Conservation (phyloP, 2,113 vertebrate species). For the Cyanocitta stelleri region DNA sequence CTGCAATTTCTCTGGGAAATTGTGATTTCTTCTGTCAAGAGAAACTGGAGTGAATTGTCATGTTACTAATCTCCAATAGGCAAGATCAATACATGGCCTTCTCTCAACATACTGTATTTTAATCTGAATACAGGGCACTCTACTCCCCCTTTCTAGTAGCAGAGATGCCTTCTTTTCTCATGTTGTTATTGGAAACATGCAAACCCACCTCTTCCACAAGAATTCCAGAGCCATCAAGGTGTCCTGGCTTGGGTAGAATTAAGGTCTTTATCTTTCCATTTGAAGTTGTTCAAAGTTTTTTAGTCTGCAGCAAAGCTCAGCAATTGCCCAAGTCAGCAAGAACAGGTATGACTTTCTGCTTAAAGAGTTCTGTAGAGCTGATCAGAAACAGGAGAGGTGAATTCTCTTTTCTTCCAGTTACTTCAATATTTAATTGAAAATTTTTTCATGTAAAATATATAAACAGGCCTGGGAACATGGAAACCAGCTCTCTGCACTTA, state of each 20-base stretch:
- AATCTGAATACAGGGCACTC: background rate
- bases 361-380: background rate
- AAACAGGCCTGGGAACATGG: background rate
- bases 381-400: background rate
- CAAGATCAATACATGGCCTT: background rate
- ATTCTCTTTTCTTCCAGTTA: background rate
- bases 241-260: background rate
- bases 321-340: background rate
- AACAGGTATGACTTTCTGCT: background rate
- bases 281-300: background rate
- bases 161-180: background rate
- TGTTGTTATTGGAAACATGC: background rate
- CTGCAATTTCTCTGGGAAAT: background rate
- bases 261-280: background rate
- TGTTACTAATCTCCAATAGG: background rate
- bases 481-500: background rate
- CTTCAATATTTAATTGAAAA: background rate
- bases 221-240: background rate
- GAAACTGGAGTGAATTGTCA: background rate
- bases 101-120: background rate
- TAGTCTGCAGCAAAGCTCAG: background rate
- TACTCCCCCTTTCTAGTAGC: background rate
- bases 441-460: background rate
- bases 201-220: background rate
- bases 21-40: background rate